Evolutionary conservation across 2,888 invertebrate species (phyloP).

Genomic region (Stenodema calcarata): DNA sequence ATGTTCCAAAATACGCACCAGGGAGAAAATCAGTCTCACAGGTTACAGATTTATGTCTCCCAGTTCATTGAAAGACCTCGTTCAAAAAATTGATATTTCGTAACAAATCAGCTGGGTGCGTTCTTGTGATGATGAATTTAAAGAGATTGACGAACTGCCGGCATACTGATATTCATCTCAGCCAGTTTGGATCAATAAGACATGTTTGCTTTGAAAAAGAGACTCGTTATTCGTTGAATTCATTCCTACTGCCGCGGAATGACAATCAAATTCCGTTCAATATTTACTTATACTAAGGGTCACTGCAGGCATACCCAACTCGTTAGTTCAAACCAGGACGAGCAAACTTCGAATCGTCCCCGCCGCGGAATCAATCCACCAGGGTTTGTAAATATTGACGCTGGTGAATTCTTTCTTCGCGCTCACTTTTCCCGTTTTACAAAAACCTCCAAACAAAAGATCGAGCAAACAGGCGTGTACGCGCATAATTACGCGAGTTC

Average conservation of each 20-base stretch:
- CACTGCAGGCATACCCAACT: slow-evolving; percentile 28
- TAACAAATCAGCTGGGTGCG: too few relatives aligned
- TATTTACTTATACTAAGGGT: neutral
- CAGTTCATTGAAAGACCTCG: too few relatives aligned
- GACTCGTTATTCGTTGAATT: neutral
- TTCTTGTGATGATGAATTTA: too few relatives aligned
- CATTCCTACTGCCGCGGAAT: neutral
- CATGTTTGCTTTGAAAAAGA: neutral
- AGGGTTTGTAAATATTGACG: neutral
- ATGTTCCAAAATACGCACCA: too few relatives aligned
- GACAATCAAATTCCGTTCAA: neutral
- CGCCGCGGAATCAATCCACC: slow-evolving; percentile 7
- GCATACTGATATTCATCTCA: too few relatives aligned
- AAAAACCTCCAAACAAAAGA: neutral
- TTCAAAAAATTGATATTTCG: too few relatives aligned
- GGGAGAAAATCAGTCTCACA: too few relatives aligned
- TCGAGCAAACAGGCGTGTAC: neutral
- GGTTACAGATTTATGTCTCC: too few relatives aligned
- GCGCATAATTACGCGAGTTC: slow-evolving; percentile 3
- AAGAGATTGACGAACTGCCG: too few relatives aligned
- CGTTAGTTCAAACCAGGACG: slow-evolving; percentile 23
- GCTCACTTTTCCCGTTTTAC: neutral
- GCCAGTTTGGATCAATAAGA: neutral
- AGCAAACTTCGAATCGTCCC: slow-evolving; percentile 28
- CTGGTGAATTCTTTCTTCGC: neutral